Conservation (phyloP, 2,797 vertebrate genomes). For the Falco biarmicus region DNA sequence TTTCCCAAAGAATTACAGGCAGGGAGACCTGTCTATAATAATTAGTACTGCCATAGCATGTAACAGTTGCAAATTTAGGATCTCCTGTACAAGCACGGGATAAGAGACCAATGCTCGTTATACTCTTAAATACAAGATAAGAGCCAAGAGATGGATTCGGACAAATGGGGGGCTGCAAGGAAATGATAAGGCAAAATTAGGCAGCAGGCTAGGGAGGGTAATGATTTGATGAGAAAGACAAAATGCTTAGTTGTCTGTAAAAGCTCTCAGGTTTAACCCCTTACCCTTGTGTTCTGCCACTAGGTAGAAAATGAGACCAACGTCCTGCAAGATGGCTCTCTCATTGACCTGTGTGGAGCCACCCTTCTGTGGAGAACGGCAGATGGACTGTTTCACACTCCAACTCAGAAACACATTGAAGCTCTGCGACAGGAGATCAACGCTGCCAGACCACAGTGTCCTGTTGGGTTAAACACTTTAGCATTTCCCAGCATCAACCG, state of each 20-base stretch:
- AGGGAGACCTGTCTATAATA: neutral
- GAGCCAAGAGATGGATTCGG: neutral
- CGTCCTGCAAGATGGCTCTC: conserved; percentile 92
- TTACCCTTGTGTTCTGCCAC: neutral
- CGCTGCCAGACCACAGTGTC: conserved; percentile 83
- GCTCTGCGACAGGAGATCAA: conserved; percentile 90
- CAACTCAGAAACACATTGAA: conserved; percentile 97
- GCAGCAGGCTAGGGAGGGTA: fast-evolving
- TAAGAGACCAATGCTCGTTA: neutral
- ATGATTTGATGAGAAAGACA: fast-evolving
- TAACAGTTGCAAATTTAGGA: neutral
- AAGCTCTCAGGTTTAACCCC: neutral
- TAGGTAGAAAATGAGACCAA: conserved; percentile 98
- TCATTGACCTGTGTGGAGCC: conserved; percentile 96
- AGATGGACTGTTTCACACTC: conserved; percentile 93
- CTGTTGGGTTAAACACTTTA: conserved; percentile 91
- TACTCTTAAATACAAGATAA: neutral
- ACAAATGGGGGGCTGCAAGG: neutral
- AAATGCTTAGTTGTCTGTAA: fast-evolving
- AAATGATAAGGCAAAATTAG: neutral
- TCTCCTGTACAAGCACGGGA: neutral
- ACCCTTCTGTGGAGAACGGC: conserved; percentile 96
- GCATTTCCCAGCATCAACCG: conserved; percentile 97
- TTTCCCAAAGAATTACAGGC: neutral
- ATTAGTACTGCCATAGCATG: neutral